phyloP scores from a whole-genome alignment of 2,797 vertebrate species.

The Sebastes miniatus region DNA sequence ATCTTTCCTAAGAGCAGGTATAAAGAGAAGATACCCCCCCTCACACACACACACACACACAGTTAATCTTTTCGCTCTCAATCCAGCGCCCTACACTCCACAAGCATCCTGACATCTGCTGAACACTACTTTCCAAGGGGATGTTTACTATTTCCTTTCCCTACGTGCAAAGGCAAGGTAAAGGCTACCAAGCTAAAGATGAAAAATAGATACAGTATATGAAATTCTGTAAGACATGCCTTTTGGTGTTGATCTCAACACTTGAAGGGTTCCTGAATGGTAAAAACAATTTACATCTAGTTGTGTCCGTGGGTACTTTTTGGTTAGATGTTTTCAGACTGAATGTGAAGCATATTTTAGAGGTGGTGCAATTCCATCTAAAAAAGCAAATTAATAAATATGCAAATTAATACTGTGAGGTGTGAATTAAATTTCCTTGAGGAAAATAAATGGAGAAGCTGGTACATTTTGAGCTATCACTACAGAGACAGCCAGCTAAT shows the following conservation, averaged over 20 bases:
- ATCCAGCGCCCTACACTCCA: conserved; percentile 6
- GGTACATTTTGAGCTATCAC: background rate
- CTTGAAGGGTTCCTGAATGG: background rate
- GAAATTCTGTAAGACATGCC: conserved; percentile 7
- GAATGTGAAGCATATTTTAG: background rate
- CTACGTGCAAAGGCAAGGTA: conserved; percentile 2
- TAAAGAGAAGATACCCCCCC: conserved; percentile 9
- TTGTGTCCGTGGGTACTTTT: background rate
- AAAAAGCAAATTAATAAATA: background rate
- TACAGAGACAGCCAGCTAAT: background rate
- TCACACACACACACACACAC: background rate
- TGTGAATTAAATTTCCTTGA: background rate
- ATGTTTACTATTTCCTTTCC: conserved; percentile 18
- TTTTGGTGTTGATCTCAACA: conserved; percentile 11
- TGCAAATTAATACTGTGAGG: background rate
- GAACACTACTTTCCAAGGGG: background rate
- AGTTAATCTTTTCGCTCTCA: conserved; percentile 28
- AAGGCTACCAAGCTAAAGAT: background rate
- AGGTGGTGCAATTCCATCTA: background rate
- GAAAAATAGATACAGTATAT: background rate
- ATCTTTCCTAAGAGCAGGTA: conserved; percentile 54
- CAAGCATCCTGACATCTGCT: background rate
- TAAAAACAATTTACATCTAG: background rate
- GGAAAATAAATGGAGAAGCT: background rate
- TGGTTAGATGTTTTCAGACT: background rate